A percentile compares a stretch with the other conserved stretches of the same genome.
Conservation (phyloP, 2,888 invertebrate genomes). For the Harmothoe impar region DNA sequence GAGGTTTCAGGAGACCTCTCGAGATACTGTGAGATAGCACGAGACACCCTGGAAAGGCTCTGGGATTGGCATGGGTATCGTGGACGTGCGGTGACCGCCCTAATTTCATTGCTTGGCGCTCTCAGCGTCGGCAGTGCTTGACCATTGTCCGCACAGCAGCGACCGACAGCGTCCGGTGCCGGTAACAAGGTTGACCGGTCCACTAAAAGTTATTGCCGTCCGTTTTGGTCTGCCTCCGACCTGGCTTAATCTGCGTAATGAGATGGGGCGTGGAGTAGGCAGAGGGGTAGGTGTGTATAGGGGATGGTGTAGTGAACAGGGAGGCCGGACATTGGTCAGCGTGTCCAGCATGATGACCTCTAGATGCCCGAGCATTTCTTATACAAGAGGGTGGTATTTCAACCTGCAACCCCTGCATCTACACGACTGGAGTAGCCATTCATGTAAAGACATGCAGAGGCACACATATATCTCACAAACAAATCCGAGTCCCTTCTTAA, state of each 20-base stretch:
- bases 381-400: neutral
- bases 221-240: neutral
- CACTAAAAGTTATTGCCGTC: conserved; percentile 58
- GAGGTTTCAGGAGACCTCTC: neutral
- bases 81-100: neutral
- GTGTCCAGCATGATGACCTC: neutral
- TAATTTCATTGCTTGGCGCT: neutral
- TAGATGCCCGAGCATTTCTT: neutral
- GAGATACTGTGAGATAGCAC: neutral
- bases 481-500: too few species aligned
- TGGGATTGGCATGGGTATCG: neutral
- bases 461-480: too few species aligned
- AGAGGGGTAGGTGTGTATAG: neutral
- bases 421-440: too few species aligned
- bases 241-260: conserved; percentile 37
- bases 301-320: neutral
- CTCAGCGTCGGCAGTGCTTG: neutral
- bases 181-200: conserved; percentile 51
- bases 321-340: conserved; percentile 20
- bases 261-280: neutral
- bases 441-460: too few species aligned
- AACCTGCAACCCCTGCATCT: neutral
- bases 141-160: conserved; percentile 10
- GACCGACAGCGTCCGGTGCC: neutral
- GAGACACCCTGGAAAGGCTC: too few species aligned